Conservation (phyloP, 2,888 invertebrate species). For the Rhaphigaster nebulosa region DNA sequence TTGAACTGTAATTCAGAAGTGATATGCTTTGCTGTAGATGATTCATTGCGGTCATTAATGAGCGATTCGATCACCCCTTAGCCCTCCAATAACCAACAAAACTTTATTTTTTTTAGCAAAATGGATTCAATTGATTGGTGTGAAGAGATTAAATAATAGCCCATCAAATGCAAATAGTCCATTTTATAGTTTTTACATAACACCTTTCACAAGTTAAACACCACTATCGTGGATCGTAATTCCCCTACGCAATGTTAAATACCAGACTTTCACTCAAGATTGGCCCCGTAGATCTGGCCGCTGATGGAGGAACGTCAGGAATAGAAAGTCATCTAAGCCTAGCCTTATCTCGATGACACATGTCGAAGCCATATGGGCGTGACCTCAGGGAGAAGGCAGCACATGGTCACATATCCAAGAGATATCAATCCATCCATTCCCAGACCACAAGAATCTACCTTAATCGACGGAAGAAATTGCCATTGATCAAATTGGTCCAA, state of each 20-base stretch:
- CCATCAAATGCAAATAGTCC: not conserved
- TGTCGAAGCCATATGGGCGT: slow-evolving; percentile 44
- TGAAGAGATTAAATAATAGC: not conserved
- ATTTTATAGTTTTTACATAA: not conserved
- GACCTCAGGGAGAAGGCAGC: not conserved
- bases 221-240: not conserved
- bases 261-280: slow-evolving; percentile 27
- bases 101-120: not conserved
- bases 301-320: slow-evolving; percentile 14
- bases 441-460: not conserved
- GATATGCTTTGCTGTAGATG: not conserved
- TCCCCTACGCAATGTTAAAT: slow-evolving; percentile 37
- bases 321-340: slow-evolving; percentile 35
- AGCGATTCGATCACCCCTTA: not conserved
- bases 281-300: not conserved
- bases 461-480: not conserved
- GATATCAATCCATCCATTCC: not conserved
- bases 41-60: not conserved
- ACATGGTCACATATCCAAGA: not conserved
- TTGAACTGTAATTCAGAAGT: not conserved
- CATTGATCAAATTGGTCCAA: not conserved
- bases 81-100: not conserved
- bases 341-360: slow-evolving; percentile 45
- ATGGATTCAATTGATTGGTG: not conserved
- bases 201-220: slow-evolving; percentile 28